Percentiles rank a stretch among this genome's conserved stretches.
Conservation (phyloP, 35 echinoderm and acorn worm species). For the Heliocidaris tuberculata region DNA sequence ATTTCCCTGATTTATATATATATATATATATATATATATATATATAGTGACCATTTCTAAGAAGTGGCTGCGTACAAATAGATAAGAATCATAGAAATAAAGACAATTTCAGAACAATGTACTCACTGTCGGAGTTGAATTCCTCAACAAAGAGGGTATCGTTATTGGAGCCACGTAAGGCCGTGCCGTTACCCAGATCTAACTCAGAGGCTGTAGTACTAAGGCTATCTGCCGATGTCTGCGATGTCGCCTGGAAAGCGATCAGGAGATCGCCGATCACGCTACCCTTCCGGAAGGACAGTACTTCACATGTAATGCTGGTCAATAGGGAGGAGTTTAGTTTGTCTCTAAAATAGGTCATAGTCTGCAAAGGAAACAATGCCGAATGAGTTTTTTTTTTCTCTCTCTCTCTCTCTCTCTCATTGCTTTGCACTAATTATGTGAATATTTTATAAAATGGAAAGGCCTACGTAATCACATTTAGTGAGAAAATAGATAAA, state of each 20-base stretch:
- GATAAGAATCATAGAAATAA: too few relatives aligned
- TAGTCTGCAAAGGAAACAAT: neutral
- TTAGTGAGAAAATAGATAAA: neutral
- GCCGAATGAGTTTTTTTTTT: too few relatives aligned
- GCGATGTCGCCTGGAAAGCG: neutral
- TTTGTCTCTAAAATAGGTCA: neutral
- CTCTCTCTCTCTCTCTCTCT: neutral
- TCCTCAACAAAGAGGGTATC: too few relatives aligned
- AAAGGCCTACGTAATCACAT: neutral
- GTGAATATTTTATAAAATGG: neutral
- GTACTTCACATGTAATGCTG: neutral
- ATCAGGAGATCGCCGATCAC: neutral
- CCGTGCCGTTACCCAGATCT: neutral
- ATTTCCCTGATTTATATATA: too few relatives aligned
- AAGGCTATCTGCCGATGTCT: neutral
- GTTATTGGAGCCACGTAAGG: too few relatives aligned
- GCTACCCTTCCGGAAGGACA: neutral
- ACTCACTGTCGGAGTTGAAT: too few relatives aligned
- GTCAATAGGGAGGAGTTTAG: neutral
- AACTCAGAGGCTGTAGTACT: neutral
- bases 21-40: too few relatives aligned
- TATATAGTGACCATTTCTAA: too few relatives aligned
- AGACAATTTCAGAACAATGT: too few relatives aligned
- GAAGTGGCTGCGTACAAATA: too few relatives aligned
- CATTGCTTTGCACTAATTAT: neutral